These are phyloP conservation scores for Pollenia griseotomentosa DNA, from an alignment of 2,888 invertebrate genomes.

Conservation along the genomic window DNA sequence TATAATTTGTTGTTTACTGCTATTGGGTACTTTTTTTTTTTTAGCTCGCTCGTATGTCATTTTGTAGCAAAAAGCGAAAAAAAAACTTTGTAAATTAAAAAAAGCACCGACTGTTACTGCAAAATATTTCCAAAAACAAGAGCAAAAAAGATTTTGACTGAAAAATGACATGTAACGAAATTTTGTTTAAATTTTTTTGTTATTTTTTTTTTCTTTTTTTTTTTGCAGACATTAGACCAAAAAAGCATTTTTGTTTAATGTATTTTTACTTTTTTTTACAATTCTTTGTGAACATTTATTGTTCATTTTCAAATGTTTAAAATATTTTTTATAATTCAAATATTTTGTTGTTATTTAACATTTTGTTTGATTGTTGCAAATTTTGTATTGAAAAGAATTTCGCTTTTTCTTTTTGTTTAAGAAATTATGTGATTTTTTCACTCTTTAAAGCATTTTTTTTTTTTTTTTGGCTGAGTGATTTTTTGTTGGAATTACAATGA, in stretches of 20 bases:
- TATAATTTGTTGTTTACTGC: constrained; percentile 11
- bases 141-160: constrained; percentile 21
- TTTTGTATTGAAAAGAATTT: constrained; percentile 20
- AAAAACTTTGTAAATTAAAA: neutral
- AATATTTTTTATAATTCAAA: constrained; percentile 31
- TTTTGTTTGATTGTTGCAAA: constrained; percentile 5
- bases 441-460: neutral
- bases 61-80: constrained; percentile 20
- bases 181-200: constrained; percentile 1
- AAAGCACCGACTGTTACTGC: neutral
- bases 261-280: neutral
- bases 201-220: constrained; percentile 37
- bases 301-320: constrained; percentile 50
- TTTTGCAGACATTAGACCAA: neutral
- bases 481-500: constrained; percentile 32
- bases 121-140: constrained; percentile 5
- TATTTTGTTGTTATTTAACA: neutral
- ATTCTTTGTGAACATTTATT: constrained; percentile 14
- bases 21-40: constrained; percentile 12
- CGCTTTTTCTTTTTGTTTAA: neutral
- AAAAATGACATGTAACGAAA: constrained; percentile 55
- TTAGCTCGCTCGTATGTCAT: constrained; percentile 57
- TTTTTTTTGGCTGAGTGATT: neutral
- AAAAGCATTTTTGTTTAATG: constrained; percentile 13
- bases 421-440: neutral